Percentiles rank a stretch among this genome's conserved stretches.
These are phyloP conservation scores for Hyles vespertilio DNA, from an alignment of 1,140 invertebrate genomes.

Conservation along the genomic window DNA sequence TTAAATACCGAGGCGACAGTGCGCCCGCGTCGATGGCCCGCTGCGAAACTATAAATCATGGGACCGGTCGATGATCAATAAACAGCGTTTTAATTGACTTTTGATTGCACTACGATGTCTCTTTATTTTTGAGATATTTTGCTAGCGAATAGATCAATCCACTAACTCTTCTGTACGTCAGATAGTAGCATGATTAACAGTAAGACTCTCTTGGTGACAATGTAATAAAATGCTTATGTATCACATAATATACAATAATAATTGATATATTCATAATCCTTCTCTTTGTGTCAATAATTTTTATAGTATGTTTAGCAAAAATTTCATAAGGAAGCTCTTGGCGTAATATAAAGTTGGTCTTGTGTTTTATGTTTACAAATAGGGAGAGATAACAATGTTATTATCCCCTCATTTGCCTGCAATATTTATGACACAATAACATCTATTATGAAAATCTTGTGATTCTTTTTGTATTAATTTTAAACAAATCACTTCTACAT, in stretches of 20 bases:
- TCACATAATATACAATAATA: too few relatives aligned
- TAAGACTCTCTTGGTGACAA: too few relatives aligned
- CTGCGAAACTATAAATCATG: conserved; percentile 73
- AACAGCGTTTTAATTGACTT: conserved; percentile 72
- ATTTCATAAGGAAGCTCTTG: not conserved
- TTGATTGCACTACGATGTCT: conserved; percentile 62
- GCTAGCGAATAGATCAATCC: conserved; percentile 38
- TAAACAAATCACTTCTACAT: not conserved
- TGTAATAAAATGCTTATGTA: too few relatives aligned
- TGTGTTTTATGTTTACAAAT: too few relatives aligned
- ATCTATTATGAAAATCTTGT: not conserved
- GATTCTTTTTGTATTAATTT: conserved; percentile 8
- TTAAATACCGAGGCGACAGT: conserved; percentile 64
- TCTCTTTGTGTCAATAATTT: not conserved
- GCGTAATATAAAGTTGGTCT: not conserved
- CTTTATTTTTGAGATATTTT: conserved; percentile 51
- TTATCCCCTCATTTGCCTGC: not conserved
- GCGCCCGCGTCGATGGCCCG: conserved; percentile 57
- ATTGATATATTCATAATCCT: too few relatives aligned
- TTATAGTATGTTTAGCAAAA: not conserved
- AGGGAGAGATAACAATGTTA: too few relatives aligned
- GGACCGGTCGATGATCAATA: conserved; percentile 51
- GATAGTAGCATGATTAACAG: too few relatives aligned
- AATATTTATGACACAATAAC: not conserved
- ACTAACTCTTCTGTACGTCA: conserved; percentile 27